Conservation (phyloP, 2,888 invertebrate genomes). For the Scaptomyza flava region DNA sequence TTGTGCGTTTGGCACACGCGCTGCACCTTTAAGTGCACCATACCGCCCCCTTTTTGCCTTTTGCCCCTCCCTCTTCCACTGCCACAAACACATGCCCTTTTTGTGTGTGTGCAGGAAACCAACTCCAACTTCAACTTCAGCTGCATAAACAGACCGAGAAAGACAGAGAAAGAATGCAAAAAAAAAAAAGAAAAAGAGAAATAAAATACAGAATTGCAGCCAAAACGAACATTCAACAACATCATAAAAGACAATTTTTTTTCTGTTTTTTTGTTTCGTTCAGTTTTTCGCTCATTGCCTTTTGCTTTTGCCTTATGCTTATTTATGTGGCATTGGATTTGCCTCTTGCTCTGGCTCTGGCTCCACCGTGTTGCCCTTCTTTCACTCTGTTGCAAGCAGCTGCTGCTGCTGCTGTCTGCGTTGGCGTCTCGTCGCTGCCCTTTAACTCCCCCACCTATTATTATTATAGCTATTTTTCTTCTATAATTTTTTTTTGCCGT, state of each 20-base stretch:
- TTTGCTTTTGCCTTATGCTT: constrained; percentile 48
- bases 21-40: constrained; percentile 73
- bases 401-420: constrained; percentile 55
- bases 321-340: constrained; percentile 73
- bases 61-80: no score
- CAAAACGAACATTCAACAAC: constrained; percentile 19
- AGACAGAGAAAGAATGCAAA: background rate
- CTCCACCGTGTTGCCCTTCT: background rate
- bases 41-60: background rate
- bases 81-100: constrained; percentile 8
- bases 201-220: constrained; percentile 30
- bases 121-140: constrained; percentile 41
- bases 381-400: constrained; percentile 32
- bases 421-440: constrained; percentile 67
- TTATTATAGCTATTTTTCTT: background rate
- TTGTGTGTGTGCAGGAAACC: constrained; percentile 56
- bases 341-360: constrained; percentile 6
- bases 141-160: constrained; percentile 28
- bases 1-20: constrained; percentile 76
- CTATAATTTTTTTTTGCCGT: constrained; percentile 10
- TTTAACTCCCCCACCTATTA: constrained; percentile 49
- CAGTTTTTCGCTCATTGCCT: constrained; percentile 32
- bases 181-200: constrained; percentile 6
- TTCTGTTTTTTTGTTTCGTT: constrained; percentile 18
- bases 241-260: constrained; percentile 78